Conservation (phyloP, 1,140 invertebrate species). For the Drosophila repleta region DNA sequence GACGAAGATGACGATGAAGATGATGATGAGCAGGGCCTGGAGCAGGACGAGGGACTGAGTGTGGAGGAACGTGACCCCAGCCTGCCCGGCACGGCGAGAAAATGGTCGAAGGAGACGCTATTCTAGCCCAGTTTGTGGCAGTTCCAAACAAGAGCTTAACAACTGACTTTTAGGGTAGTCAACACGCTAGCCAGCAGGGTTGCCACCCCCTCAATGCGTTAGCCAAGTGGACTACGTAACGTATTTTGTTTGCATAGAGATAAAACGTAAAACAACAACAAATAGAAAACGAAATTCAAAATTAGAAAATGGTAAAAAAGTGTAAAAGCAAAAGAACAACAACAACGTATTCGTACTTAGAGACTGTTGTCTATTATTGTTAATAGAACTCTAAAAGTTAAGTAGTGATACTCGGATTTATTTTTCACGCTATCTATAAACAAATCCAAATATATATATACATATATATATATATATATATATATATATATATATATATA, state of each 20-base stretch:
- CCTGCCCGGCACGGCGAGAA: constrained; percentile 75
- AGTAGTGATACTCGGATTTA: constrained; percentile 82
- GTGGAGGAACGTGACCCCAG: constrained; percentile 72
- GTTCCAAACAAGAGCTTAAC: constrained; percentile 72
- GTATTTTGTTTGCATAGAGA: constrained; percentile 13
- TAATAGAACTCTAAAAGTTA: constrained; percentile 80
- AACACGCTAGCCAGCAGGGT: constrained; percentile 9
- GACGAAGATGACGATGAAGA: constrained; percentile 46
- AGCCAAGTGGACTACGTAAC: constrained; percentile 13
- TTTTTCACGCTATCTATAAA: constrained; percentile 66
- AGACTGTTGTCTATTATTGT: constrained; percentile 82
- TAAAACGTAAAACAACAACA: no score
- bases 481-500: constrained; percentile 32
- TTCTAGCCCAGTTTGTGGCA: constrained; percentile 81
- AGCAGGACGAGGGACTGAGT: constrained; percentile 3
- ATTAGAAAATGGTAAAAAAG: neutral
- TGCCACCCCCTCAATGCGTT: constrained; percentile 4
- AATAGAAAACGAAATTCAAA: neutral
- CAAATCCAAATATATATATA: constrained; percentile 50
- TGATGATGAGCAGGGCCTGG: neutral
- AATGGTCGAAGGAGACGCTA: constrained; percentile 84
- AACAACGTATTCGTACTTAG: constrained; percentile 82
- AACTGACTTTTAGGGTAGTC: constrained; percentile 65
- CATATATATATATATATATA: constrained; percentile 25
- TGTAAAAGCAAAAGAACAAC: constrained; percentile 55